phyloP scores from a whole-genome alignment of 2,888 invertebrate genomes.

The Drosophila dives region DNA sequence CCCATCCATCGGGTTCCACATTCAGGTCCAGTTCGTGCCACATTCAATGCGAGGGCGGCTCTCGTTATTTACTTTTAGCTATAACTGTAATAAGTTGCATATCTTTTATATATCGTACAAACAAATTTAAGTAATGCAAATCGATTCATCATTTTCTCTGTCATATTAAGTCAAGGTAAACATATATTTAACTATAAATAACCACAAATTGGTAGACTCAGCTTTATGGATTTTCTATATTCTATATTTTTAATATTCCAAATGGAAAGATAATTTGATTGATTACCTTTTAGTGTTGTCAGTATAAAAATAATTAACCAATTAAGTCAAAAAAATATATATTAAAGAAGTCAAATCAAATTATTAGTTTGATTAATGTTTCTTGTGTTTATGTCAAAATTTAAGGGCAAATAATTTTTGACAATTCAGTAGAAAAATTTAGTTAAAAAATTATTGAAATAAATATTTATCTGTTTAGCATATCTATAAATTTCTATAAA shows the following conservation, averaged over 20 bases:
- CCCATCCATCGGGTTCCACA: conserved; percentile 18
- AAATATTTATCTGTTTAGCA: no score
- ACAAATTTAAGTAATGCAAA: neutral
- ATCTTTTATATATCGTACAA: neutral
- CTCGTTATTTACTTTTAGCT: neutral
- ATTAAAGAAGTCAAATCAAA: neutral
- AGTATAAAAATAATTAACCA: neutral
- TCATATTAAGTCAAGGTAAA: neutral
- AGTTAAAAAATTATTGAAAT: no score
- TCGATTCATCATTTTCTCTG: neutral
- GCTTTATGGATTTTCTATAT: neutral
- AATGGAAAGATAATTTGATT: neutral
- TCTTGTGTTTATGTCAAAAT: neutral
- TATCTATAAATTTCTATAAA: no score
- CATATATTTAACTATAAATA: neutral
- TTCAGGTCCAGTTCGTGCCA: conserved; percentile 66
- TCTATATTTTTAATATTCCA: neutral
- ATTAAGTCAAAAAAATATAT: neutral
- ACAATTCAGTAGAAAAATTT: neutral
- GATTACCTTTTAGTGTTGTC: neutral
- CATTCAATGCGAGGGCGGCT: conserved; percentile 64
- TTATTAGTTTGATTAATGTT: neutral
- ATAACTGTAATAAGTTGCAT: neutral
- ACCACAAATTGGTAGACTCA: neutral
- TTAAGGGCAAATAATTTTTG: neutral